Base-by-base conservation (phyloP, 2,797 vertebrate genomes). In the Anableps anableps region DNA sequence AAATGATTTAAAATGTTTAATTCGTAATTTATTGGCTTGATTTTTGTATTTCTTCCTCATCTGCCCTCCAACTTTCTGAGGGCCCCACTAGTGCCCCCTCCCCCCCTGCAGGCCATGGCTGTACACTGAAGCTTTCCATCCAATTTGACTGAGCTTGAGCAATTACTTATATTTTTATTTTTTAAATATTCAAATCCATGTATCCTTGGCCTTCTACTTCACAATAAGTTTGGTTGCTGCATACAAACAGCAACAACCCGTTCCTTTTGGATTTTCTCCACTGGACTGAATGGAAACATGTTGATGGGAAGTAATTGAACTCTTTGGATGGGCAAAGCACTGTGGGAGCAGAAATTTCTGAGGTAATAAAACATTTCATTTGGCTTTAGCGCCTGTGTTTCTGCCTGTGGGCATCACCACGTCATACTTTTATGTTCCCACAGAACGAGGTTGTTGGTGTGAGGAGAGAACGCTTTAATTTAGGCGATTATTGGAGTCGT, bases 271-370 rank as follows among this genome's bases (percentile, higher is more conserved):
- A n/a, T n/a, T 26, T n/a, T 14, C 14, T 31, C 4, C 58, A 60
- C 31, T 31, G n/a, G 58, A 48, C 21, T 50, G 66, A 81, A 53
- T 16, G 23, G 31, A 75, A 21, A 77, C 77, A 73, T 72, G 55
- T 75, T 72, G 50, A 43, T 34, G 77, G 83, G 47, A 58, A 66
- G 34, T 64, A 19, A 75, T 74, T 76, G 60, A 81, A 74, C 77
- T 45, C 72, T 66, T 66, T 77, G 68, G 34, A 6, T 14, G 34
- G 64, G 38, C 45, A 26, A 45, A 66, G 70, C 19, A 34, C 23
- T 64, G 38, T 70, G n/a, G 36, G 75, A 75, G 73, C 10, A 75
- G 34, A 82, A 60, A 80, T 68, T 48, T 26, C 23, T 0, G 62
- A 53, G 48, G 76, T 62, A 72, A 50, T 72, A 48, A 82, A 72